phyloP scores from a whole-genome alignment of 2,888 invertebrate species.

The Coenonympha arcania region DNA sequence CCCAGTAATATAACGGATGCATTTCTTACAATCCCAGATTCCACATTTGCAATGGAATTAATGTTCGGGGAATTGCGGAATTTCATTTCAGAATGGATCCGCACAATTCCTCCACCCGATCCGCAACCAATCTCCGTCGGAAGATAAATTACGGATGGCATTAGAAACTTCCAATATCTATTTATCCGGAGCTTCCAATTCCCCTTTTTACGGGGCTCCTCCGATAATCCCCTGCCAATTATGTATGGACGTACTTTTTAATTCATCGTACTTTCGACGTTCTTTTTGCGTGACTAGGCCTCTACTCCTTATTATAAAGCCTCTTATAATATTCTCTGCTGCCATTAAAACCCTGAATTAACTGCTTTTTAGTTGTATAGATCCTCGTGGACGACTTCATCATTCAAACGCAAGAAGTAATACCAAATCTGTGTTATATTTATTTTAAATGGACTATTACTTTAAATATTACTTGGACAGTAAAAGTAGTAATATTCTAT shows the following conservation, averaged over 20 bases:
- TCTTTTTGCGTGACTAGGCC: too few relatives aligned
- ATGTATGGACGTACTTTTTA: constrained; percentile 13
- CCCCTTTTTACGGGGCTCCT: constrained; percentile 8
- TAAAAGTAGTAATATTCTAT: too few relatives aligned
- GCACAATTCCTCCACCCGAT: constrained; percentile 29
- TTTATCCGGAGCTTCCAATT: constrained; percentile 25
- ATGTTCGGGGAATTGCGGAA: constrained; percentile 27
- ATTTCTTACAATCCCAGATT: constrained; percentile 15
- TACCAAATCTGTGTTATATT: too few relatives aligned
- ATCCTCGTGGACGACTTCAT: too few relatives aligned
- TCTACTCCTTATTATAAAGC: too few relatives aligned
- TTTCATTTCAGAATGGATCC: constrained; percentile 27
- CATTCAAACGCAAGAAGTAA: too few relatives aligned
- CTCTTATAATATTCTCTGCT: too few relatives aligned
- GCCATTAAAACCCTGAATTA: too few relatives aligned
- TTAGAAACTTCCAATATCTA: constrained; percentile 29
- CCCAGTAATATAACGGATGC: constrained; percentile 15
- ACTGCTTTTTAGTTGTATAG: too few relatives aligned
- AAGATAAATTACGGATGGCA: constrained; percentile 32
- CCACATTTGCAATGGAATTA: constrained; percentile 25
- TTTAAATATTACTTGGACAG: too few relatives aligned
- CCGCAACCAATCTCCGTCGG: constrained; percentile 29
- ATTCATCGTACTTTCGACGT: not conserved
- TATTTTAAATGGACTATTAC: too few relatives aligned
- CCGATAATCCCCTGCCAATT: constrained; percentile 20